Conservation (phyloP, 2,888 invertebrate species). For the Mamestra brassicae region DNA sequence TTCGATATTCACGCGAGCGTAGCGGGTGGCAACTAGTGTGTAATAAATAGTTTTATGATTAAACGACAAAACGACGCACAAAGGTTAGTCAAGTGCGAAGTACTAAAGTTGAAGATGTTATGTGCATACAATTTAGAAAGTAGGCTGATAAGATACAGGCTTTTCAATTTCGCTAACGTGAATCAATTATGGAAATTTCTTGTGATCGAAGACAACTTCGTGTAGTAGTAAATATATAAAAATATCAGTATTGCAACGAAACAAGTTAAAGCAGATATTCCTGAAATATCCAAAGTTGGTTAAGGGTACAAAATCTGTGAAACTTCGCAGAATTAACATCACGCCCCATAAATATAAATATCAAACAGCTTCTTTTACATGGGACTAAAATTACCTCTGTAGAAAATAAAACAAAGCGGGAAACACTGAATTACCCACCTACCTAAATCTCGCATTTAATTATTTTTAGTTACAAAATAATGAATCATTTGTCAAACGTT, state of each 20-base stretch:
- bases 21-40: too few relatives aligned
- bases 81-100: too few relatives aligned
- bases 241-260: background rate
- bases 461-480: constrained; percentile 26
- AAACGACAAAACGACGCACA: too few relatives aligned
- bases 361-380: background rate
- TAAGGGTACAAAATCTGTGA: background rate
- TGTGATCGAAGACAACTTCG: background rate
- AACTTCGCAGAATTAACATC: background rate
- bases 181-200: background rate
- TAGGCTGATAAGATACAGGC: background rate
- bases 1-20: too few relatives aligned
- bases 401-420: background rate
- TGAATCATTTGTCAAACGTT: constrained; percentile 3
- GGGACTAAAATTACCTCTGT: background rate
- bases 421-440: background rate
- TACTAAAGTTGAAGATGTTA: too few relatives aligned
- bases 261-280: background rate
- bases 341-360: background rate
- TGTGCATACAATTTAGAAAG: too few relatives aligned
- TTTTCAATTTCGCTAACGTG: background rate
- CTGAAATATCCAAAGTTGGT: background rate
- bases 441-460: constrained; percentile 25
- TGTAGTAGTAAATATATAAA: too few relatives aligned
- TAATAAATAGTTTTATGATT: too few relatives aligned